Evolutionary conservation across 1,140 invertebrate species (phyloP), one percentile per base, ranked within the genome.

Genomic region (Drosophila kikkawai): DNA sequence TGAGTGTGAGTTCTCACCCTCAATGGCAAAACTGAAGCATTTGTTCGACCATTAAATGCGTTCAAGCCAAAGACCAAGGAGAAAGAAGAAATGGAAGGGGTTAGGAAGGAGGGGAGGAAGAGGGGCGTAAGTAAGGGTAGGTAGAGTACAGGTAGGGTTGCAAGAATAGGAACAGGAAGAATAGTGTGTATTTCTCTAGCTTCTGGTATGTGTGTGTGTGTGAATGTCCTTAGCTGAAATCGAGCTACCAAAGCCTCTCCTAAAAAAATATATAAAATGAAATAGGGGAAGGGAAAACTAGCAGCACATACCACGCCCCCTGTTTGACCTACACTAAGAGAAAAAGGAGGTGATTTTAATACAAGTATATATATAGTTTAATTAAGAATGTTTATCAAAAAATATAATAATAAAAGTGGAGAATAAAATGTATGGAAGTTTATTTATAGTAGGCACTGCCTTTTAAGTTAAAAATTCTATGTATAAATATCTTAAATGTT

Each of bases 21-120:
- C 48, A 26, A 69, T 4, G 13, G 19, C 53, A 32, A 19, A 41
- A 39, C 17, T 19, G 67, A 42, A 39, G 75, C 75, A 69, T 60
- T 78, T 59, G 75, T 59, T 78, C 75, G 75, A 78, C 75, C 75
- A 79, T 75, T 84, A 67, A 84, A 85, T 85, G 82, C 82, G 82
- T 85, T 85, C 82, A 29, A 51, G 17, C 66, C 37, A 58, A 47
- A 26, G 47, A 68, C 36, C 19, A 32, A 36, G 47, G 5, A 36
- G 51, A 36, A 53, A 22, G 50, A 17, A 37, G n/a, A 37, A 26
- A 7, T 11, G 26, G 42, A 32, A 7, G 15, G 17, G 61, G 36
- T 0, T 29, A 29, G 26, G 29, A 11, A 22, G 17, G 44, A 63
- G 17, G 57, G 15, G 11, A 5, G 7, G 3, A 32, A 37, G 32